Evolutionary conservation across 1,140 invertebrate species (phyloP), one percentile per base, ranked within the genome.

Genomic region (Magallana ariakensis): DNA sequence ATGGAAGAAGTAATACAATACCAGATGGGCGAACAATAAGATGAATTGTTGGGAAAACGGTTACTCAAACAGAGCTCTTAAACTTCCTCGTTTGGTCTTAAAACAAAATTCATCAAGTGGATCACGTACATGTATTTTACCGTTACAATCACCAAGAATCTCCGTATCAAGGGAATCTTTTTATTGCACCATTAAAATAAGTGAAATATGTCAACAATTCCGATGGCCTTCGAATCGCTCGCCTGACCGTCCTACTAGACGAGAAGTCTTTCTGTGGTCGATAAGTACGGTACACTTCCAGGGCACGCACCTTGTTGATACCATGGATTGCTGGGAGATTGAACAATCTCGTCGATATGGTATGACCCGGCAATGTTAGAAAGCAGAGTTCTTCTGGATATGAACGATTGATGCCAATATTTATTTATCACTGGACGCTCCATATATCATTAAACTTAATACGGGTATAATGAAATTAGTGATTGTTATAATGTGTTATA

Each of bases 151-250:
- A 26, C 66, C 33, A 11, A 75, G 22, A 75, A 75, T 75, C 22
- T 26, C 66, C 10, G 22, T 22, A 75, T 75, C 33, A 33, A 26
- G 22, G 62, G 22, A 75, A 4, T 26, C 11, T 26, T 33, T 75
- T 75, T 75, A 75, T 75, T 26, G 33, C 33, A 22, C 33, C 66
- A 75, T 26, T 75, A 75, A 46, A 70, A 75, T 15, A 19, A 75
- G 22, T 75, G 66, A 75, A 26, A 75, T 75, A 75, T 75, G 19
- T 26, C 66, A 75, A 26, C 22, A 26, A 70, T 70, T 22, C 66
- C 66, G n/a, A 26, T 70, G 66, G 66, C 66, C 66, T 70, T 70
- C 19, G 33, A 26, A 70, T 70, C 11, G 19, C 22, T 70, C 19
- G 9, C 9, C 9, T 70, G 66, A 70, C 66, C 66, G 66, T 10